These are phyloP conservation scores for Oenanthe oenanthe DNA, from an alignment of 2,113 vertebrate genomes.

Conservation along the genomic window DNA sequence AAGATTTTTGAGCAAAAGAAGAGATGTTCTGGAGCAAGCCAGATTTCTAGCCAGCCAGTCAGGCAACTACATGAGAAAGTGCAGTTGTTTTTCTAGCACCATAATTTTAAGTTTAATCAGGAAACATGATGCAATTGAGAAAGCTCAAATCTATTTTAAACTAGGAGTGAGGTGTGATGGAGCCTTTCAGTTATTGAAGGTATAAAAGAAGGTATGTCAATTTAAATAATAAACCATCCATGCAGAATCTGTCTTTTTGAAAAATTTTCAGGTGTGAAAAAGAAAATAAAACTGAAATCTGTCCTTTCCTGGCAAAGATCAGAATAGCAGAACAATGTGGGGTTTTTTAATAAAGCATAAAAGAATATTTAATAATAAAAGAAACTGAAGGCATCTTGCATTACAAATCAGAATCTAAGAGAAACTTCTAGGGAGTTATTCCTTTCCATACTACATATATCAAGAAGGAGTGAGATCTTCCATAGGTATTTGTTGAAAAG, in stretches of 20 bases:
- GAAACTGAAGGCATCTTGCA: neutral
- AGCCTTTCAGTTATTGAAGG: neutral
- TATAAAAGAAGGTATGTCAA: neutral
- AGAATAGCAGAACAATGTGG: neutral
- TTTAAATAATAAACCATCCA: neutral
- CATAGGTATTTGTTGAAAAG: neutral
- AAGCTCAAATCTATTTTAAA: neutral
- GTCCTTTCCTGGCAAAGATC: neutral
- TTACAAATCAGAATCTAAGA: neutral
- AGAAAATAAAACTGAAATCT: neutral
- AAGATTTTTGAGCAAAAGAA: neutral
- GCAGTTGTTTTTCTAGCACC: neutral
- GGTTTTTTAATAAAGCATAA: neutral
- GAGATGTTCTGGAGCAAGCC: neutral
- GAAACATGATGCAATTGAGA: neutral
- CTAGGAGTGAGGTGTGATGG: neutral
- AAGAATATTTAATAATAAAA: neutral
- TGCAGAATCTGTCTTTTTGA: neutral
- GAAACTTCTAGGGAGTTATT: neutral
- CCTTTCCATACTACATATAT: neutral
- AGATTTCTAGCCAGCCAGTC: neutral
- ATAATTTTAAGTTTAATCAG: neutral
- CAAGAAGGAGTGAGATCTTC: neutral
- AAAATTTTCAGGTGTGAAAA: neutral
- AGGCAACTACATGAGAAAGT: neutral